Base-by-base conservation (phyloP, 2,888 invertebrate species). In the Acleris holmiana region DNA sequence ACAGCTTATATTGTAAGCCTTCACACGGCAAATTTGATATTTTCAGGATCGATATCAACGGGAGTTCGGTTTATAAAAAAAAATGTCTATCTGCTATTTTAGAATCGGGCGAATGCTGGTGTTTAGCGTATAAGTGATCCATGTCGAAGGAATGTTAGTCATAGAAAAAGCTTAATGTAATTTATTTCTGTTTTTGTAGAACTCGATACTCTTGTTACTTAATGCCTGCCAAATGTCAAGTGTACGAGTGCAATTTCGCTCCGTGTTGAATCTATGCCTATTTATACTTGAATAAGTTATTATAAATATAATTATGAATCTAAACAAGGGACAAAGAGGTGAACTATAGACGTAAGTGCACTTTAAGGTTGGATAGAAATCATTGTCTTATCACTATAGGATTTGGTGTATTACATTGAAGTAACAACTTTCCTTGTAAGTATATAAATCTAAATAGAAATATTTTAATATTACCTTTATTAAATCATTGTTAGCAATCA, bases 291-390 rank as follows among this genome's bases (percentile, higher is more conserved):
- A 79, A 72, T 84, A 80, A 76, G 76, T 76, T 80, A 79, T 77
- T 72, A 73, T 74, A 70, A 76, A 76, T 73, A 73, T 78, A 76
- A 76, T 76, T 77, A 78, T 78, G 76, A 77, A 81, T 76, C 71
- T 79, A 80, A 80, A 84, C 83, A 85, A 85, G 81, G 82, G 81
- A 82, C 73, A 73, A 63, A 73, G 61, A 68, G 69, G 47, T 29
- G 29, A 8, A 29, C 69, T 75, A n/a, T n/a, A 79, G 76, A 70
- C 71, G 60, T 78, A 80, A 80, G 78, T 71, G 69, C 73, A 73
- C 77, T 78, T 75, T 70, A 66, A 75, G 72, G 70, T 56, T 67
- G 60, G 35, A 53, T 19, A 51, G 35, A 53, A 18, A 64, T 21
- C 44, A 48, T 35, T 35, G 35, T 59, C 55, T 25, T 56, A 25